phyloP scores from a whole-genome alignment of 2,797 vertebrate species.

The Nyctalus aviator region DNA sequence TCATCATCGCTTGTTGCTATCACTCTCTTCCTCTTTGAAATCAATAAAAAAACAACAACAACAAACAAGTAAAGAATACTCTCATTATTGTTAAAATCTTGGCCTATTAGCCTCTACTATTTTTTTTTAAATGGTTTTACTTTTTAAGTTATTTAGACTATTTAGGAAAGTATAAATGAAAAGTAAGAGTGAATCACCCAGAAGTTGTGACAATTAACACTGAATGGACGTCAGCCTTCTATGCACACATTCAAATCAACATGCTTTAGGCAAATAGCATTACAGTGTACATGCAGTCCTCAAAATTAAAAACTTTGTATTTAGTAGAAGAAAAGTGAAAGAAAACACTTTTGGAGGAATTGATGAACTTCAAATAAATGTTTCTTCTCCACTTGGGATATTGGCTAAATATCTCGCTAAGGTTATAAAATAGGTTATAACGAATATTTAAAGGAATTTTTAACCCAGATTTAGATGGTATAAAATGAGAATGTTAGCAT shows the following conservation, averaged over 20 bases:
- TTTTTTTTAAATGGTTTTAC: not conserved
- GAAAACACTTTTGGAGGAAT: not conserved
- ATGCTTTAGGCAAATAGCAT: not conserved
- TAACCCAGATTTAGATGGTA: not conserved
- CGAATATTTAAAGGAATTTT: not conserved
- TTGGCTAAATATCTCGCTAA: conserved; percentile 14
- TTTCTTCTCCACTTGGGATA: not conserved
- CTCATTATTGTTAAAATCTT: not conserved
- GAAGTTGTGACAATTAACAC: not conserved
- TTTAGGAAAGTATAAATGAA: conserved; percentile 41
- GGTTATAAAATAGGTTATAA: not conserved
- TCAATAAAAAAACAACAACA: too few relatives aligned
- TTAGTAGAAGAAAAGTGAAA: conserved; percentile 49
- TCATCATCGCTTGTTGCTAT: too few relatives aligned
- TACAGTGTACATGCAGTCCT: not conserved
- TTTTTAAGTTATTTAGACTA: conserved; percentile 19
- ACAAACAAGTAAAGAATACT: conserved; percentile 20
- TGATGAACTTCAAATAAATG: conserved; percentile 25
- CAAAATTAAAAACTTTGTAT: not conserved
- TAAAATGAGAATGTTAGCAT: not conserved
- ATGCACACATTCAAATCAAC: not conserved
- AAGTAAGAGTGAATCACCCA: not conserved
- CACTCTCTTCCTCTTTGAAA: too few relatives aligned
- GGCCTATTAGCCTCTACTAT: not conserved
- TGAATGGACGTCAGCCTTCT: not conserved